Evolutionary conservation across 92 coral and sea anemone species (phyloP).

Genomic region (Hydrozoanthus gracilis): DNA sequence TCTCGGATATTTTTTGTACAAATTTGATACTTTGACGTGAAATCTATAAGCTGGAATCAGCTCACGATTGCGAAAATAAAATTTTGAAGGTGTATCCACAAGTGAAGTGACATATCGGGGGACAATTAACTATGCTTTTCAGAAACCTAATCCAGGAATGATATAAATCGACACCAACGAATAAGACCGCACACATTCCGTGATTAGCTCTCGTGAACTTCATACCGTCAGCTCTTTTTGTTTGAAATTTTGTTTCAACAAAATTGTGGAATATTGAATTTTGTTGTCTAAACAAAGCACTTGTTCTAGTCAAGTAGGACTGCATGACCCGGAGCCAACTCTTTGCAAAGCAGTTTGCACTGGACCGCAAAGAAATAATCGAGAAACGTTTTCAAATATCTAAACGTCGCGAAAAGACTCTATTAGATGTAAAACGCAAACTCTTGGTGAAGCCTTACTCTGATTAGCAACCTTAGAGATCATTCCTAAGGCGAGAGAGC

Average conservation of each 20-base stretch:
- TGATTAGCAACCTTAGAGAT: neutral
- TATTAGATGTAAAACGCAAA: neutral
- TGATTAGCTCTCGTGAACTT: neutral
- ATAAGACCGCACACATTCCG: conserved; percentile 37
- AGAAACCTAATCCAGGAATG: conserved; percentile 27
- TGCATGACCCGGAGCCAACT: conserved; percentile 37
- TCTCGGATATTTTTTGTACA: neutral
- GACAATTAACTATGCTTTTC: conserved; percentile 12
- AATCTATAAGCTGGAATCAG: neutral
- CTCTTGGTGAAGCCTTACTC: neutral
- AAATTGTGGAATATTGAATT: conserved; percentile 2
- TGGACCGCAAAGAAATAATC: conserved; percentile 43
- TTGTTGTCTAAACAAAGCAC: conserved; percentile 38
- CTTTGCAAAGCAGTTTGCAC: conserved; percentile 37
- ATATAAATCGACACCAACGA: conserved; percentile 26
- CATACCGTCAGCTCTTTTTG: conserved; percentile 13
- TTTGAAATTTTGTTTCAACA: neutral
- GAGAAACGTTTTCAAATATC: neutral
- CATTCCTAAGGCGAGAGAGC: conserved; percentile 12
- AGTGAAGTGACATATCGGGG: conserved; percentile 24
- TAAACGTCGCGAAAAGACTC: neutral
- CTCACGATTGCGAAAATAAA: conserved; percentile 5
- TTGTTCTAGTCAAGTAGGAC: conserved; percentile 29
- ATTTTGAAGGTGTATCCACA: neutral
- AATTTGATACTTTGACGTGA: conserved; percentile 20